These are phyloP conservation scores for Propithecus deckenii DNA, from an alignment of 2,797 vertebrate genomes.

Conservation along the genomic window DNA sequence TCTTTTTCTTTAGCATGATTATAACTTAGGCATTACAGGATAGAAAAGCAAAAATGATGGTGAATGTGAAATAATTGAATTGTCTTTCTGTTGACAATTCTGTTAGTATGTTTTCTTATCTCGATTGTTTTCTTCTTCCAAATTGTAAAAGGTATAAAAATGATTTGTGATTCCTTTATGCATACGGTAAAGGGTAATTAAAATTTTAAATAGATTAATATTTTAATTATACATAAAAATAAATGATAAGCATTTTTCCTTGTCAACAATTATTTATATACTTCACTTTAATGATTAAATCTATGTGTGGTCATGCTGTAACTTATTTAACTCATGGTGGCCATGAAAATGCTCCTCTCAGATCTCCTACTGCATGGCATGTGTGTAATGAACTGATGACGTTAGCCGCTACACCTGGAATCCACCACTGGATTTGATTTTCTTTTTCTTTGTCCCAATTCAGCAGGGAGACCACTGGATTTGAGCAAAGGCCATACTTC, in stretches of 20 bases:
- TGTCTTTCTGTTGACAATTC: not conserved
- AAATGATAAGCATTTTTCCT: not conserved
- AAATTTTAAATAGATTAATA: not conserved
- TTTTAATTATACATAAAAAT: constrained; percentile 15
- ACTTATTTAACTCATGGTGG: not conserved
- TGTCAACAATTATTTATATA: not conserved
- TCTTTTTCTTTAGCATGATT: not conserved
- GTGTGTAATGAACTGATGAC: not conserved
- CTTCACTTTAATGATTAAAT: not conserved
- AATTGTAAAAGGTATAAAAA: not conserved
- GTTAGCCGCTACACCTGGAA: not conserved
- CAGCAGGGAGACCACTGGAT: not conserved
- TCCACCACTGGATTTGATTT: not conserved
- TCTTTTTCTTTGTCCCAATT: not conserved
- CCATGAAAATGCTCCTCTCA: not conserved
- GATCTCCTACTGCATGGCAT: not conserved
- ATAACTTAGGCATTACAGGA: not conserved
- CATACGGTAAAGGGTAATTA: not conserved
- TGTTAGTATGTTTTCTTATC: not conserved
- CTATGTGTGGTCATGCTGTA: not conserved
- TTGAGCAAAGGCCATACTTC: not conserved
- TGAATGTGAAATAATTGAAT: not conserved
- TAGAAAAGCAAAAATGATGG: not conserved
- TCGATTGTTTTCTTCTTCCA: not conserved
- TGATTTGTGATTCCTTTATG: not conserved